Evolutionary conservation across 2,888 invertebrate species (phyloP).

Genomic region (Eristalis pertinax): DNA sequence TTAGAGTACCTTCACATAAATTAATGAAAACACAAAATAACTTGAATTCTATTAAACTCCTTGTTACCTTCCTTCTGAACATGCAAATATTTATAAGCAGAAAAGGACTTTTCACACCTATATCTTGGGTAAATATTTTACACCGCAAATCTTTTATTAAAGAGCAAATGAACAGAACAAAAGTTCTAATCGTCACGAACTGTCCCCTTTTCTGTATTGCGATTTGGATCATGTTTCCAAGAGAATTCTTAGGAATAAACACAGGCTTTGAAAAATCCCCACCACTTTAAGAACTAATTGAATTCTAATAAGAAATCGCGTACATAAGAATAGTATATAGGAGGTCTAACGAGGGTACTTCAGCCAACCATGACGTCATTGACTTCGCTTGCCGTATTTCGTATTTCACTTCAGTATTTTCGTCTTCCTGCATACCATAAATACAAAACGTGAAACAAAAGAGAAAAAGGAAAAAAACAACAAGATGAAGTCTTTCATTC

Average conservation of each 20-base stretch:
- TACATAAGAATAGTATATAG: neutral
- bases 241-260: conserved; percentile 1
- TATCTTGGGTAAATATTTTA: conserved; percentile 34
- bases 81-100: conserved; percentile 61
- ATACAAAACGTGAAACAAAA: neutral
- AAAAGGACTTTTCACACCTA: conserved; percentile 61
- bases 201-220: conserved; percentile 9
- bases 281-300: conserved; percentile 23
- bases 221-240: conserved; percentile 51
- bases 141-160: conserved; percentile 6
- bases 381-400: neutral
- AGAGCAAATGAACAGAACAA: too few species aligned
- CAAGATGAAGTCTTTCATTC: conserved; percentile 53
- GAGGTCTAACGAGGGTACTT: conserved; percentile 7
- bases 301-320: conserved; percentile 16
- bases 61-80: neutral
- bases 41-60: conserved; percentile 7
- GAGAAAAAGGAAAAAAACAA: neutral
- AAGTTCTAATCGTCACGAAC: conserved; percentile 26
- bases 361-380: conserved; percentile 8
- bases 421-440: conserved; percentile 32
- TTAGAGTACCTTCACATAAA: neutral
- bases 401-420: conserved; percentile 7
- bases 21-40: neutral
- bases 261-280: neutral